Percentiles rank a stretch among this genome's conserved stretches.
Conservation (phyloP, 2,797 vertebrate genomes). For the Anableps anableps region DNA sequence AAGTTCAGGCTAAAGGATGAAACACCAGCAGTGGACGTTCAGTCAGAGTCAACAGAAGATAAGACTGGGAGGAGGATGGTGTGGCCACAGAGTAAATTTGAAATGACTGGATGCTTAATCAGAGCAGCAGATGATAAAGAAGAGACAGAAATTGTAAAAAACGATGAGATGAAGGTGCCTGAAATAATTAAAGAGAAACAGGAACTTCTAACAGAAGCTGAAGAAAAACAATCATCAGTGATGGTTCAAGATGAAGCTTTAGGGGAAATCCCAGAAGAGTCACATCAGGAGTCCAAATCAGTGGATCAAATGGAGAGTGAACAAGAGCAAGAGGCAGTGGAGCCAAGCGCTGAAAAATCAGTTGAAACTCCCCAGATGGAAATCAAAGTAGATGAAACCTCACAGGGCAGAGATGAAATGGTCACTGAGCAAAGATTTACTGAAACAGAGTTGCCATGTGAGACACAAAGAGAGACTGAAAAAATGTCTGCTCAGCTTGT, state of each 20-base stretch:
- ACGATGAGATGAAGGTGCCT: constrained; percentile 29
- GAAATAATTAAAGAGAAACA: constrained; percentile 15
- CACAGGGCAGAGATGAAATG: constrained; percentile 18
- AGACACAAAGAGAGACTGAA: constrained; percentile 19
- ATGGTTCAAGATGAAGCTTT: constrained; percentile 25
- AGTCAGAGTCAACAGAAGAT: constrained; percentile 55
- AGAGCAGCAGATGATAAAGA: constrained; percentile 56
- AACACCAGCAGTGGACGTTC: constrained; percentile 71
- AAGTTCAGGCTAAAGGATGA: constrained; percentile 93
- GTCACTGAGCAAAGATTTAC: neutral
- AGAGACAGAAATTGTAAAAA: constrained; percentile 18
- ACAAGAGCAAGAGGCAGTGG: constrained; percentile 42
- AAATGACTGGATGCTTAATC: constrained; percentile 79
- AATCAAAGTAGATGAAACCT: constrained; percentile 25
- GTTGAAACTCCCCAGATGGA: constrained; percentile 20
- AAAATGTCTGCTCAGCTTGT: constrained; percentile 12
- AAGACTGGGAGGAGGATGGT: constrained; percentile 60
- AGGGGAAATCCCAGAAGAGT: constrained; percentile 39
- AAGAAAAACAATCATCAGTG: constrained; percentile 6
- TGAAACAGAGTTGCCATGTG: constrained; percentile 19
- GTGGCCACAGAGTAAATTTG: constrained; percentile 79
- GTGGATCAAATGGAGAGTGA: constrained; percentile 17
- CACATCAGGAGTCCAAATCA: constrained; percentile 33
- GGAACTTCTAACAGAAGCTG: constrained; percentile 21
- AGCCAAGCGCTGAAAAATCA: constrained; percentile 11